Conservation (phyloP, 2,113 vertebrate genomes). For the Glaucomys volans region DNA sequence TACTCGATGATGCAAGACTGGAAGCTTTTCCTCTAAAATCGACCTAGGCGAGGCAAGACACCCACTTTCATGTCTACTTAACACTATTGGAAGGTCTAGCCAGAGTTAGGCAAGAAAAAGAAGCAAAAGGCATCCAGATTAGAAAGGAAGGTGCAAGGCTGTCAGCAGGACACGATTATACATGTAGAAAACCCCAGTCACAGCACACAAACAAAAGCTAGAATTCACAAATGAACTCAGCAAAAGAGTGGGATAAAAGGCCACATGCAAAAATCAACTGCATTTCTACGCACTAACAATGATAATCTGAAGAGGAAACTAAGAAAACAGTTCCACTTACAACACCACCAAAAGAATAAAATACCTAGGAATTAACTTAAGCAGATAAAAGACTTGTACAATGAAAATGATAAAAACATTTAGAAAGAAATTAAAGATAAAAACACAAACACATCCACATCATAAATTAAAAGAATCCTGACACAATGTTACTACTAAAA, state of each 20-base stretch:
- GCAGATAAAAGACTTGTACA: neutral
- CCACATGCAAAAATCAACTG: too few species aligned
- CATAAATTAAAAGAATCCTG: too few species aligned
- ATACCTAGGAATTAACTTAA: neutral
- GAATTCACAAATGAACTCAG: neutral
- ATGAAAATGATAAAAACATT: neutral
- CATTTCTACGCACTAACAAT: too few species aligned
- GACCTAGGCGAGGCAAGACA: neutral
- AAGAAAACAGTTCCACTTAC: too few species aligned
- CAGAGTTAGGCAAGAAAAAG: neutral
- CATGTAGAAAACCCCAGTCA: neutral
- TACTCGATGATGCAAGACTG: neutral
- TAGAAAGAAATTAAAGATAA: neutral
- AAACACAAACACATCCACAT: neutral
- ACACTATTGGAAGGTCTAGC: neutral
- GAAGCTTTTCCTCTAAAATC: too few species aligned
- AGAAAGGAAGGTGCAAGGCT: neutral
- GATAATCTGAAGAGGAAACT: too few species aligned
- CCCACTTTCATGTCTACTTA: neutral
- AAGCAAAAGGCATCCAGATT: neutral
- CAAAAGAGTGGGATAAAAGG: too few species aligned
- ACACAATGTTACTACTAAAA: too few species aligned
- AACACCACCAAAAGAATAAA: neutral
- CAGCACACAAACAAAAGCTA: neutral
- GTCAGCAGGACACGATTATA: neutral